These are phyloP conservation scores for Metallyticus violacea DNA, from an alignment of 2,888 invertebrate genomes.

Conservation along the genomic window DNA sequence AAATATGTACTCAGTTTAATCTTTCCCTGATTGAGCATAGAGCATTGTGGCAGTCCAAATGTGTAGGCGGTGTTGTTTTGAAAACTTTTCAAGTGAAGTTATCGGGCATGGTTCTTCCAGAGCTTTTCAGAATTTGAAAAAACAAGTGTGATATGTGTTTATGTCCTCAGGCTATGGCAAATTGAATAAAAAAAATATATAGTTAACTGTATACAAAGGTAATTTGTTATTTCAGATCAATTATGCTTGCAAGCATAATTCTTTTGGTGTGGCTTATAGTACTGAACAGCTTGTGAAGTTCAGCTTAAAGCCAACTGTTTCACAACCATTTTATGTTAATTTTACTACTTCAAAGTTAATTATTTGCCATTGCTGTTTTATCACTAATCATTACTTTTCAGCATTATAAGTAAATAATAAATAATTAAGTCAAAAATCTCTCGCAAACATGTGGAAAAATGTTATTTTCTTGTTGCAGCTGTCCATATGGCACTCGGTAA, in stretches of 20 bases:
- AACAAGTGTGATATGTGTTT: too few species aligned
- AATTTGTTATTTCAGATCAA: neutral
- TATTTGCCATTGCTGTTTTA: too few species aligned
- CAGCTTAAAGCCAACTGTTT: neutral
- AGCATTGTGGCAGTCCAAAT: too few species aligned
- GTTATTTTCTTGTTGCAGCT: constrained; percentile 48
- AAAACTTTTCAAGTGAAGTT: too few species aligned
- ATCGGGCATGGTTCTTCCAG: too few species aligned
- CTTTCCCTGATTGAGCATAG: too few species aligned
- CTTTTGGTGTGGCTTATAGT: neutral
- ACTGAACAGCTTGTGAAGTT: neutral
- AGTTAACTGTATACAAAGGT: too few species aligned
- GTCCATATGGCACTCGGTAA: constrained; percentile 89
- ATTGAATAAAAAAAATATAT: too few species aligned
- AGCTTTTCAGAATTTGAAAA: too few species aligned
- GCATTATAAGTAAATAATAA: neutral
- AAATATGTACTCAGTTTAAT: too few species aligned
- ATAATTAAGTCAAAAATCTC: neutral
- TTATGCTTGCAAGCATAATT: neutral
- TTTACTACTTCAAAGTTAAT: neutral
- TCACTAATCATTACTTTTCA: neutral
- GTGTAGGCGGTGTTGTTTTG: too few species aligned
- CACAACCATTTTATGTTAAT: neutral
- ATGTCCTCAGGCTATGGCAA: too few species aligned
- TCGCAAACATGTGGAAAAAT: neutral